These are phyloP conservation scores for Alcis repandata DNA, from an alignment of 2,888 invertebrate genomes.

Conservation along the genomic window DNA sequence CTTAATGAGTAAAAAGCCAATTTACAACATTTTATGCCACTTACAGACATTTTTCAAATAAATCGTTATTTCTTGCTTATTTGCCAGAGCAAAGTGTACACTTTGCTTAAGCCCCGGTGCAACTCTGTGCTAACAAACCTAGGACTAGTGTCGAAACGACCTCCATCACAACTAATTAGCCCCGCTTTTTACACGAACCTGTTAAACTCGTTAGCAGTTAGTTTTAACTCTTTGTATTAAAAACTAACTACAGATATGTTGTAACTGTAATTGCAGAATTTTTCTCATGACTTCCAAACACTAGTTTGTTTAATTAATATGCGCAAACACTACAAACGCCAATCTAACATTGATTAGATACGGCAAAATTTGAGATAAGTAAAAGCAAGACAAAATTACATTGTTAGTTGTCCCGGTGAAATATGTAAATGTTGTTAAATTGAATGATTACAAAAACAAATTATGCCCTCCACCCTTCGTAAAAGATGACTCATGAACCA, in stretches of 20 bases:
- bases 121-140: constrained; percentile 51
- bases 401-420: neutral
- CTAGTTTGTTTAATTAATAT: neutral
- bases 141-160: constrained; percentile 56
- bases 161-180: constrained; percentile 56
- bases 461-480: constrained; percentile 22
- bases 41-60: neutral
- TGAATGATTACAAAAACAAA: constrained; percentile 2
- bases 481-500: constrained; percentile 38
- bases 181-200: constrained; percentile 49
- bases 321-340: neutral
- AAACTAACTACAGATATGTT: constrained; percentile 16
- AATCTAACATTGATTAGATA: neutral
- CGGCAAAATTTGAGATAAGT: neutral
- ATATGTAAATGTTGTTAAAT: neutral
- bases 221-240: constrained; percentile 33
- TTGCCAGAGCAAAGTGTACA: constrained; percentile 43
- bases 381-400: neutral
- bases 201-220: constrained; percentile 44
- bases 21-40: neutral
- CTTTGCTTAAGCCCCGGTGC: constrained; percentile 42
- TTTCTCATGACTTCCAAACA: constrained; percentile 7
- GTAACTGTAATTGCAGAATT: constrained; percentile 14
- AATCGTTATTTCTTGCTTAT: neutral
- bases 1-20: neutral